phyloP scores from a whole-genome alignment of 2,113 vertebrate genomes.

The Odobenus rosmarus region DNA sequence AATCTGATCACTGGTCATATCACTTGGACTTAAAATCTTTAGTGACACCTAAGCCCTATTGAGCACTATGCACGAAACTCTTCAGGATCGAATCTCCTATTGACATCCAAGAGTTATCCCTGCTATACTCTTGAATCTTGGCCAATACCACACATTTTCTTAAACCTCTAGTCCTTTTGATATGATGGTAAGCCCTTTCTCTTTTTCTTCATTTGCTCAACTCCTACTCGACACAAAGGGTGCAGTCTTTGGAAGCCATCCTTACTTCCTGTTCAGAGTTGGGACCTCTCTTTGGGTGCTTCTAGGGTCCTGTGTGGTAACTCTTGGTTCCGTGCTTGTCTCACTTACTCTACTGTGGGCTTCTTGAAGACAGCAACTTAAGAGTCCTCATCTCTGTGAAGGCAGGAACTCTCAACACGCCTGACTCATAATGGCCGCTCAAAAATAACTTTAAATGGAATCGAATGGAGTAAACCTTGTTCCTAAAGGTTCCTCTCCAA shows the following conservation, averaged over 20 bases:
- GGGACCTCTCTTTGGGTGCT: background rate
- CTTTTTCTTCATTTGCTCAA: background rate
- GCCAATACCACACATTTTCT: background rate
- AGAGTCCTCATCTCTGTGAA: background rate
- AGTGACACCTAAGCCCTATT: background rate
- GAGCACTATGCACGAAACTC: background rate
- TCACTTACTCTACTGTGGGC: background rate
- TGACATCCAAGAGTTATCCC: background rate
- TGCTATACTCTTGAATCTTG: background rate
- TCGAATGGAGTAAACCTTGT: background rate
- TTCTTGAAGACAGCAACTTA: background rate
- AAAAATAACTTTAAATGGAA: background rate
- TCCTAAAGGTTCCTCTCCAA: background rate
- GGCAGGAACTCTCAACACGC: background rate
- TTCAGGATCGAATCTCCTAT: background rate
- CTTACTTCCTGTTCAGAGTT: background rate
- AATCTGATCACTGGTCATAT: background rate
- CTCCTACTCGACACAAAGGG: background rate
- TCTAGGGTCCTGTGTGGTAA: background rate
- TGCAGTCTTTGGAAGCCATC: background rate
- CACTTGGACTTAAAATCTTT: background rate
- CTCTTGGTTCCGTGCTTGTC: background rate
- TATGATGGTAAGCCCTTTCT: background rate
- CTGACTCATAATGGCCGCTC: background rate
- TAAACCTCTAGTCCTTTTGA: background rate